phyloP scores from a whole-genome alignment of 2,113 vertebrate genomes.

The Antennarius striatus region DNA sequence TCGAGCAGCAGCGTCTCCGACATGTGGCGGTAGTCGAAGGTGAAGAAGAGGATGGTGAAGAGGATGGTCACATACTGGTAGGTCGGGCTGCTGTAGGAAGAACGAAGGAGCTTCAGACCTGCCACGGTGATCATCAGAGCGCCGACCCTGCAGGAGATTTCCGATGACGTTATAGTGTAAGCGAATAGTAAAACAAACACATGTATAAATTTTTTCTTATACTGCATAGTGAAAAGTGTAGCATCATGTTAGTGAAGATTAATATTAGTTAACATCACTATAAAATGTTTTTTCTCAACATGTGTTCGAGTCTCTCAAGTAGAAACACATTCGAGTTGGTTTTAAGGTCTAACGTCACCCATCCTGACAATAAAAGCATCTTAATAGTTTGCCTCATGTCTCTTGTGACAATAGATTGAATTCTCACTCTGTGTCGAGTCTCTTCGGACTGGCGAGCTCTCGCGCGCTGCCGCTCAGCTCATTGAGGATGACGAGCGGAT shows the following conservation, averaged over 20 bases:
- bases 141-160: constrained; percentile 81
- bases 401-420: no score
- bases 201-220: no score
- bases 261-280: no score
- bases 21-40: constrained; percentile 92
- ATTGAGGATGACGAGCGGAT: constrained; percentile 95
- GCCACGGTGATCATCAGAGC: constrained; percentile 96
- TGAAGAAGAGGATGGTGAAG: constrained; percentile 98
- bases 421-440: constrained; percentile 89
- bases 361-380: no score
- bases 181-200: not conserved
- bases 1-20: constrained; percentile 97
- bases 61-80: constrained; percentile 96
- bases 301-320: no score
- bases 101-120: constrained; percentile 95
- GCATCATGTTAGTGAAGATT: no score
- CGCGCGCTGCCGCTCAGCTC: constrained; percentile 95
- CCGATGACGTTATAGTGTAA: not conserved
- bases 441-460: constrained; percentile 92
- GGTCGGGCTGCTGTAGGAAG: constrained; percentile 94
- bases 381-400: no score
- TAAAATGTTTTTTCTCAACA: no score
- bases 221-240: no score
- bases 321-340: no score
- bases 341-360: no score